These are phyloP conservation scores for Priocnemis perturbator DNA, from an alignment of 2,888 invertebrate genomes.

Conservation along the genomic window DNA sequence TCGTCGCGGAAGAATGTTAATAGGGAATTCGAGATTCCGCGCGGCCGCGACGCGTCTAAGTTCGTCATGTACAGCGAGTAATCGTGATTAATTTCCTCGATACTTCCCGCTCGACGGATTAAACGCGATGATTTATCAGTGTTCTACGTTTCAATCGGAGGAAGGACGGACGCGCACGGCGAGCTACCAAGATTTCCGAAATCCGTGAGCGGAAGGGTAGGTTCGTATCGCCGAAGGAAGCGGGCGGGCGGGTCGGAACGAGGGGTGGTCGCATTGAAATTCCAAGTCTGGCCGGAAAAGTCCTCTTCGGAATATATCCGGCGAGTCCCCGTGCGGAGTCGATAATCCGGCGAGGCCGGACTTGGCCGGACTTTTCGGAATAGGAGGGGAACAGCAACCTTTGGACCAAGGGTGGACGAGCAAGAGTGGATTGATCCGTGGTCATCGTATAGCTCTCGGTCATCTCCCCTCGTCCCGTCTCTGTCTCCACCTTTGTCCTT, in stretches of 20 bases:
- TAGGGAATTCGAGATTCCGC: too few relatives aligned
- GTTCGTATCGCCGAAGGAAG: neutral
- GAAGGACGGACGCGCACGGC: neutral
- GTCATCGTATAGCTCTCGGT: conserved; percentile 46
- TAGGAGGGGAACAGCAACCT: conserved; percentile 38
- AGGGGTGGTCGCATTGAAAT: conserved; percentile 39
- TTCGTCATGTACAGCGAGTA: too few relatives aligned
- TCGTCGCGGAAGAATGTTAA: too few relatives aligned
- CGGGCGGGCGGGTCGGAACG: neutral
- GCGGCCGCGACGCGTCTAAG: too few relatives aligned
- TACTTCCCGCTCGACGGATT: neutral
- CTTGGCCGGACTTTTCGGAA: conserved; percentile 42
- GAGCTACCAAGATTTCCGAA: too few relatives aligned
- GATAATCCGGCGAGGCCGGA: conserved; percentile 59
- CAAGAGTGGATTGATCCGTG: conserved; percentile 69
- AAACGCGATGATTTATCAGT: neutral
- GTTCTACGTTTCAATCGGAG: neutral
- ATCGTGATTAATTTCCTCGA: too few relatives aligned
- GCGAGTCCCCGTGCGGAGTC: conserved; percentile 53
- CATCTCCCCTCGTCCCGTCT: conserved; percentile 10
- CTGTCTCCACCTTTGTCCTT: conserved; percentile 13
- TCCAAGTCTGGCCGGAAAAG: conserved; percentile 46
- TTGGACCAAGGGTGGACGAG: conserved; percentile 47
- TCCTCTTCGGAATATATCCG: conserved; percentile 44
- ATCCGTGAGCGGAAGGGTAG: conserved; percentile 1